phyloP scores from a whole-genome alignment of 2,797 vertebrate genomes.

The Ceryle rudis region DNA sequence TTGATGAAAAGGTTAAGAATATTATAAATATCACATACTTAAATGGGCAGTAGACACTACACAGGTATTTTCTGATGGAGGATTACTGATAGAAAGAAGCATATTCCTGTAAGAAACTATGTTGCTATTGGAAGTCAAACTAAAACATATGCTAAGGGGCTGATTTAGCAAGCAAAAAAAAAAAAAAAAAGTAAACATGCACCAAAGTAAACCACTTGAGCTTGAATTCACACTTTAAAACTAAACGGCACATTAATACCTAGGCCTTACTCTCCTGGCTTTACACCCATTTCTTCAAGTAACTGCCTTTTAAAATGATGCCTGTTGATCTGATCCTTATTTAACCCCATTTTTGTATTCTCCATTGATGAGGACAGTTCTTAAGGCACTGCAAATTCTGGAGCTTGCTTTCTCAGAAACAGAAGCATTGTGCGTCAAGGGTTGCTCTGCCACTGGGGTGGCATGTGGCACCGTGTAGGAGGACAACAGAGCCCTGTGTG shows the following conservation, averaged over 20 bases:
- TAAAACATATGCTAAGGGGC: not conserved
- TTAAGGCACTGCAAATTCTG: not conserved
- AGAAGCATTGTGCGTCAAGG: not conserved
- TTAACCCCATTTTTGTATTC: not conserved
- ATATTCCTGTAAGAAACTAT: not conserved
- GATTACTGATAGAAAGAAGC: not conserved
- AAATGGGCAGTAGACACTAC: not conserved
- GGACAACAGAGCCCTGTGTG: not conserved
- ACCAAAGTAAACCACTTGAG: not conserved
- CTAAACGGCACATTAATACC: fast-evolving
- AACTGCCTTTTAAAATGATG: not conserved
- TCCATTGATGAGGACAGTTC: not conserved
- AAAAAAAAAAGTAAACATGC: not conserved
- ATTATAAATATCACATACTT: not conserved
- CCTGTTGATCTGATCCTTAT: not conserved
- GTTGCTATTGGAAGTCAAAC: not conserved
- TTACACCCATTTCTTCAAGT: not conserved
- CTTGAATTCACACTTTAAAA: not conserved
- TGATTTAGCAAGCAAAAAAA: not conserved
- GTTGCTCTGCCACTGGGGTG: not conserved
- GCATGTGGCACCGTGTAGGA: not conserved
- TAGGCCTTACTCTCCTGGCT: not conserved
- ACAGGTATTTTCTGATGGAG: not conserved
- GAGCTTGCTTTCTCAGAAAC: not conserved
- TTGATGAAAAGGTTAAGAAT: not conserved